phyloP scores from a whole-genome alignment of 2,113 vertebrate species.

The Lagopus muta region DNA sequence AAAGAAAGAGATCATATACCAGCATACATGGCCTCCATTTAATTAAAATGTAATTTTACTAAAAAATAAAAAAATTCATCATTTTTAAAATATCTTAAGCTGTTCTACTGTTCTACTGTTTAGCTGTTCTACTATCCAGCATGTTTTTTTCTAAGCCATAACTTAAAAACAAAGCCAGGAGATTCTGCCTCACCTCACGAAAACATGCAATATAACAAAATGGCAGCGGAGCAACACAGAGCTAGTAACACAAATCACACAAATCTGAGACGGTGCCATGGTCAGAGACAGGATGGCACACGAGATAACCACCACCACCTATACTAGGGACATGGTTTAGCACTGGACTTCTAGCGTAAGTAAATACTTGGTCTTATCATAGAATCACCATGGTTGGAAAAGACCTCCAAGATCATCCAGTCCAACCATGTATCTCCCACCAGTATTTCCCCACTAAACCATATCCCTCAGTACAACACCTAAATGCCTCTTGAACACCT shows the following conservation, averaged over 20 bases:
- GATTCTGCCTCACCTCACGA: not conserved
- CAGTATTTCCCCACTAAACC: no score
- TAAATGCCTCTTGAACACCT: no score
- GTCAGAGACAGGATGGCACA: not conserved
- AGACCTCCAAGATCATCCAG: no score
- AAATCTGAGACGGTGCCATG: not conserved
- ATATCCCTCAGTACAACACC: no score
- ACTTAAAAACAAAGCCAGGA: not conserved
- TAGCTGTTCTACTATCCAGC: not conserved
- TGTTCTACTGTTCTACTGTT: not conserved
- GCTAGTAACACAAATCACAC: not conserved
- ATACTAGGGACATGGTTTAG: not conserved
- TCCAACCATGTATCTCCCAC: no score
- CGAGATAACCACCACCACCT: not conserved
- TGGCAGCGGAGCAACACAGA: not conserved
- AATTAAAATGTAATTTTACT: not conserved
- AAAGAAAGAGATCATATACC: not conserved
- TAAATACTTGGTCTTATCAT: not conserved
- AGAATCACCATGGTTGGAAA: no score
- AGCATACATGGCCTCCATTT: not conserved
- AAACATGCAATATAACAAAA: not conserved
- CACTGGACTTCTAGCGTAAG: not conserved
- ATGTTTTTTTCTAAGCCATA: not conserved
- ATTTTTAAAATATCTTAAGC: not conserved
- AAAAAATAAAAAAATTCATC: not conserved